Evolutionary conservation across 2,113 vertebrate species (phyloP), one percentile per base, ranked within the genome.

Genomic region (Galemys pyrenaicus): DNA sequence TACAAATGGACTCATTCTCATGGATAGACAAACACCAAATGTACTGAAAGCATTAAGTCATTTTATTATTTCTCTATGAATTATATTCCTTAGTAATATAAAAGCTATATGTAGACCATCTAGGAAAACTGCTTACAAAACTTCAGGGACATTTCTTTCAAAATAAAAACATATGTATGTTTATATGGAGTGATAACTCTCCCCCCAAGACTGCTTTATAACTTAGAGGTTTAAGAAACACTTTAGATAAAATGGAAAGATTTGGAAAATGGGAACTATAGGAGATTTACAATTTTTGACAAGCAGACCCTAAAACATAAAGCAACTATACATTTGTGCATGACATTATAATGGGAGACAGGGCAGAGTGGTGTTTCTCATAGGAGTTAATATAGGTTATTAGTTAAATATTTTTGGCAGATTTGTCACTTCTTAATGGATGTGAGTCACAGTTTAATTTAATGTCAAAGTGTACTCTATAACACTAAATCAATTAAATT

Each of bases 81-180:
- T 77, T 56, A 91, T 75, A 67, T 19, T 79, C 2, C 60, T 79
- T 16, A 58, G 3, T 86, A 81, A 78, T 67, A 77, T 46, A 56
- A 91, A 74, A 88, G 9, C 81, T 74, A 74, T 46, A 68, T 74
- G 7, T 89, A 10, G 2, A 74, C 37, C 75, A 90, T 68, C 51
- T 94, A 77, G 28, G 62, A 93, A 95, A 96, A 51, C 80, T 79
- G 28, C 20, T 93, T 92, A 78, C 58, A 71, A 67, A 70, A 68
- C 5, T 65, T 85, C 64, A 49, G 9, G 30, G 26, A 81, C 11
- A 88, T 94, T 78, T 28, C 19, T 91, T 96, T 95, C 30, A 95
- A 26, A 19, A 93, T 92, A 94, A n/a, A n/a, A n/a, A 24, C 11
- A 80, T 51, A 60, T 30, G 7, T 67, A 93, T 96, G 41, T 95